Evolutionary conservation across 1,140 invertebrate species (phyloP), one percentile per base, ranked within the genome.

Genomic region (Holotrichia oblita): DNA sequence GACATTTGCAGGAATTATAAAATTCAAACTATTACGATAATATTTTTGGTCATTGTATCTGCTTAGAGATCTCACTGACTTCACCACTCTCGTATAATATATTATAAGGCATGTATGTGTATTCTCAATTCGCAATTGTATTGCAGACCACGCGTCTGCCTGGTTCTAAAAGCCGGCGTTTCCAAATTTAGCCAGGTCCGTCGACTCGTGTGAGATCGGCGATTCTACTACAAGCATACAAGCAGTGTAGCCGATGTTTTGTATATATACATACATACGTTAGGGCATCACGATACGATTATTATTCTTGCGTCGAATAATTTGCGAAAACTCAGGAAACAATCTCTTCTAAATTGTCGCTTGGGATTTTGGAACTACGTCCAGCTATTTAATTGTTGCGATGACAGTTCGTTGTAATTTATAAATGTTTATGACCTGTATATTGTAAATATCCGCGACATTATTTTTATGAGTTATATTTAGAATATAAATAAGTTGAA

Each of bases 101-200:
- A 34, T 34, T 34, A 34, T 34, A 34, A 34, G 27, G n/a, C 14
- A 55, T 17, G 17, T 55, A 55, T 55, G 14, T 44, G 14, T 44
- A 44, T 44, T 44, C 17, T 14, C 48, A 7, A 55, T 55, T 55
- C 48, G n/a, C 48, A 55, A 55, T 55, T 55, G 48, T 55, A 14
- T 55, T 55, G 48, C 48, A 55, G 48, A 55, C 48, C 48, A 55
- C 48, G 48, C 48, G 48, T 55, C 48, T 55, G 48, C 48, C 48
- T 55, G 48, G 48, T 55, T 17, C 48, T 17, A 17, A 55, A 6
- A 55, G 48, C 14, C 48, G 48, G 48, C 48, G 48, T 17, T 55
- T 55, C 48, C 48, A 55, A 55, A 55, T 55, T 55, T 55, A 55
- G 48, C 48, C 48, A 55, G 48, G 48, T 55, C 48, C 48, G 48